Base-by-base conservation (phyloP, 1,140 invertebrate genomes). In the Apis cerana region DNA sequence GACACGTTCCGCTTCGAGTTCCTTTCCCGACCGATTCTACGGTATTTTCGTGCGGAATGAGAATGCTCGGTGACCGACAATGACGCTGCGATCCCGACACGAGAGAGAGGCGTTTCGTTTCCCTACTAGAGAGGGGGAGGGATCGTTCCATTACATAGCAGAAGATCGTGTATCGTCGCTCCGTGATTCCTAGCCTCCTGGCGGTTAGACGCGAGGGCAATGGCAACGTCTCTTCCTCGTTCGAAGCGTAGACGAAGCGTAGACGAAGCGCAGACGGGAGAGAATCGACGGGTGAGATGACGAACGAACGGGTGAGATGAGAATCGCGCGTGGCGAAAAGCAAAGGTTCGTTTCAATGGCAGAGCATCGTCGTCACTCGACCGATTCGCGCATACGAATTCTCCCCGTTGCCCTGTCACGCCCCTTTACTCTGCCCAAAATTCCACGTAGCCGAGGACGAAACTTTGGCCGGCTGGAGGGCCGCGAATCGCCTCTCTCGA, bases 41-140 rank as follows among this genome's bases (percentile, higher is more conserved):
- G 48, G 23, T 75, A 23, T 75, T 48, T 75, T 27, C 15, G 27
- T 2, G 10, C 12, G 17, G 11, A 1, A 1, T 33, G 33, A 50
- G 33, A 59, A 65, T 43, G 75, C 23, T 43, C 33, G 33, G 78
- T 79, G 67, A 61, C 84, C 72, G 52, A 68, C 74, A 79, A 89
- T 93, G 92, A 93, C 91, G 86, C n/a, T 86, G 87, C 90, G 79
- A 89, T 91, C 83, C 70, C 59, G 27, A 93, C 92, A 93, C 88
- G 88, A 85, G 85, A 92, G 88, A 92, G 92, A 27, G 27, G 92
- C 92, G 92, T 93, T 93, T 91, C 88, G 75, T 70, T 84, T 92
- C 5, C 76, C 90, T 72, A 83, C 90, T 43, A 43, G 33, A 43
- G 5, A 43, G 83, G 90, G 89, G 89, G 90, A 90, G 89, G 91